phyloP scores from a whole-genome alignment of 2,888 invertebrate genomes.

The Rotaria sp. region DNA sequence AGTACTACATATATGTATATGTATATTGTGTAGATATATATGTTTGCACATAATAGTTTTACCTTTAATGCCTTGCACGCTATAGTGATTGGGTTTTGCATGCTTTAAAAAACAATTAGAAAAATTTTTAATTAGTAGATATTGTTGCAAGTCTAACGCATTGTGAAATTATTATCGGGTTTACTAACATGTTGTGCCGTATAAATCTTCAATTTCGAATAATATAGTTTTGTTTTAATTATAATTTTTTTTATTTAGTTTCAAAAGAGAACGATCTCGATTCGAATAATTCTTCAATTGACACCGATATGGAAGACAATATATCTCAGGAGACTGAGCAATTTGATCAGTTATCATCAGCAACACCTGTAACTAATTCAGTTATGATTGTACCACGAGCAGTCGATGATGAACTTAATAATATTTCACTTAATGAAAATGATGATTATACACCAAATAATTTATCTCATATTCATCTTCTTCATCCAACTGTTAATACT shows the following conservation, averaged over 20 bases:
- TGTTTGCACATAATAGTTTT: no score
- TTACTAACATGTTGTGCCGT: no score
- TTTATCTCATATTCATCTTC: neutral
- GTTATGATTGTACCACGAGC: neutral
- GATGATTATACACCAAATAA: neutral
- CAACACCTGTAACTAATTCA: neutral
- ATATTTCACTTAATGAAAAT: neutral
- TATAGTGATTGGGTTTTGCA: neutral
- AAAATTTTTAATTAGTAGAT: neutral
- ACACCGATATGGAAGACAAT: slow-evolving; percentile 20
- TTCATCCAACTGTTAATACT: neutral
- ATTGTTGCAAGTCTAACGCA: neutral
- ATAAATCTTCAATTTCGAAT: no score
- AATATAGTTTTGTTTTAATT: no score
- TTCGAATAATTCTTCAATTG: slow-evolving; percentile 15
- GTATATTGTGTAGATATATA: neutral
- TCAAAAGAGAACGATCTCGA: slow-evolving; percentile 26
- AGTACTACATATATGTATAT: neutral
- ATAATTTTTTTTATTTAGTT: neutral
- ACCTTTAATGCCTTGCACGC: neutral
- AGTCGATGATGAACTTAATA: neutral
- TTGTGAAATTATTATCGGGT: no score
- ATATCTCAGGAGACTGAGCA: neutral
- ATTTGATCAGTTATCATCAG: neutral
- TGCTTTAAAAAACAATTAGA: neutral